Evolutionary conservation across 92 coral and sea anemone genomes (phyloP), one percentile per base, ranked within the genome.

Genomic region (Actinostola sp.): DNA sequence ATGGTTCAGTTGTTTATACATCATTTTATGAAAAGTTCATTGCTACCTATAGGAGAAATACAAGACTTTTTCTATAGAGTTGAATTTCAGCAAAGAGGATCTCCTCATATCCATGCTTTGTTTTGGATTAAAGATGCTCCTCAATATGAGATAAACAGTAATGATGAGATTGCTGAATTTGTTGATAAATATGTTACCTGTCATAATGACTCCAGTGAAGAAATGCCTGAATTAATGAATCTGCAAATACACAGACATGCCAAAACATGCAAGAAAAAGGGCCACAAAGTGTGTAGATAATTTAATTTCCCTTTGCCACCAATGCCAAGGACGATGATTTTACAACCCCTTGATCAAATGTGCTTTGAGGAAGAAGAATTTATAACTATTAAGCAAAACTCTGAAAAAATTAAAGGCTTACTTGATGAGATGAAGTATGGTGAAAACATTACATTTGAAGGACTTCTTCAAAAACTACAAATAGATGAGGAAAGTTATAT

Each of bases 1-100:
- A 84, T 84, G 94, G 82, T 85, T 41, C 83, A 81, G 33, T 44
- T 80, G 5, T 80, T 88, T 56, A 79, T 84, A 19, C 55, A 23
- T 70, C 75, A 73, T 49, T 72, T 84, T 60, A 30, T 84, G 38
- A 80, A 70, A 35, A 84, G 90, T 68, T 13, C 27, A 68, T 67
- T 66, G 13, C 80, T 66, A 75, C 79, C 82, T 38, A 63, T 77
- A 6, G 92, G 92, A 35, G 77, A 82, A 20, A 56, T 87, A 13
- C 42, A 28, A 24, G 79, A 87, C 58, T 86, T 61, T 67, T 86
- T 86, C 49, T 81, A 86, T 57, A 68, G 86, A 60, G 83, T 75
- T 51, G 91, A 82, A 55, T 71, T 86, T 76, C 91, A 86, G 57
- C 91, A 86, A 76, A 56, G 88, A 48, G 85, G 92, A 44, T 62